Evolutionary conservation across 1,140 invertebrate genomes (phyloP).

Genomic region (Adelges cooleyi): DNA sequence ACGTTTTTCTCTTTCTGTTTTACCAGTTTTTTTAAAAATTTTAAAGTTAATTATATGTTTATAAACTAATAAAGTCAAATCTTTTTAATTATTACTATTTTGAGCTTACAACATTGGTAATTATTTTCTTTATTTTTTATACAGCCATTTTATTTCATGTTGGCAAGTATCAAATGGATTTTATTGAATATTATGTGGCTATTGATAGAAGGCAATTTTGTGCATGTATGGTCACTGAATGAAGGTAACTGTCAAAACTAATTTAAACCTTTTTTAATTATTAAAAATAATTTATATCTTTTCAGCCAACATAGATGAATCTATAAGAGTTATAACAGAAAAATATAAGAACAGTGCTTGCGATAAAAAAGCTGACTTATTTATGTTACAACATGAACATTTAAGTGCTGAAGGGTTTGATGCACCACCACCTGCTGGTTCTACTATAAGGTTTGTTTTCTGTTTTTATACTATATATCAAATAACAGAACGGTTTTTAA

Average conservation of each 20-base stretch:
- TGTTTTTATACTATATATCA: no score
- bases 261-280: not conserved
- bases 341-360: conserved; percentile 30
- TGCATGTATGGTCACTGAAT: conserved; percentile 22
- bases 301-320: not conserved
- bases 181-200: conserved; percentile 5
- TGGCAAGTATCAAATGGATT: not conserved
- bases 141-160: not conserved
- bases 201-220: not conserved
- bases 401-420: conserved; percentile 32
- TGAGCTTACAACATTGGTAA: no score
- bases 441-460: conserved; percentile 13
- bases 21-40: no score
- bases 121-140: no score
- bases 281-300: no score
- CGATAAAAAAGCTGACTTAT: conserved; percentile 33
- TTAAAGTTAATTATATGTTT: no score
- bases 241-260: not conserved
- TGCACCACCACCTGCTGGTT: conserved; percentile 31
- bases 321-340: not conserved
- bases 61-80: no score
- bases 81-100: no score
- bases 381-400: conserved; percentile 32
- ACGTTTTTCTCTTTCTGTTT: no score
- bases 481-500: no score